Percentiles rank a stretch among this genome's conserved stretches.
These are phyloP conservation scores for Selenia dentaria DNA, from an alignment of 2,888 invertebrate genomes.

Conservation along the genomic window DNA sequence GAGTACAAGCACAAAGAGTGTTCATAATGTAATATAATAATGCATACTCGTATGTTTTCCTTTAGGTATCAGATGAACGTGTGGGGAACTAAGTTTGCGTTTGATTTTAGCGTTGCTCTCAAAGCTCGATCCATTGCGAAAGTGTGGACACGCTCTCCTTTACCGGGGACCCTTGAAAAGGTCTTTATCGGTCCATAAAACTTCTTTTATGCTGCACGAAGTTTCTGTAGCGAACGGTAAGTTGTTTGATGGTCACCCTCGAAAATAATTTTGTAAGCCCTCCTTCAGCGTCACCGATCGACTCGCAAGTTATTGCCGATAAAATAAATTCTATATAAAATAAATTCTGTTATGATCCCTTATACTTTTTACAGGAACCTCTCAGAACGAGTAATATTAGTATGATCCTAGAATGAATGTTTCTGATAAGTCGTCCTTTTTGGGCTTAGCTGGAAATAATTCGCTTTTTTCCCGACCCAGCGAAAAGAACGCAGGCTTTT, in stretches of 20 bases:
- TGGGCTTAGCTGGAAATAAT: constrained; percentile 46
- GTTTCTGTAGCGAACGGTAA: constrained; percentile 70
- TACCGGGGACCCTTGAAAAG: constrained; percentile 69
- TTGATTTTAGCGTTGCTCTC: constrained; percentile 30
- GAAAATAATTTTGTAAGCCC: constrained; percentile 76
- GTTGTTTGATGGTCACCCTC: constrained; percentile 76
- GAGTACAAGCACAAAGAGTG: no score
- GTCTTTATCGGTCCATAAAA: constrained; percentile 80
- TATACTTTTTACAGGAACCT: constrained; percentile 68
- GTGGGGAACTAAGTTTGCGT: constrained; percentile 16
- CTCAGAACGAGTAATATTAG: constrained; percentile 65
- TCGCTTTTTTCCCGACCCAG: constrained; percentile 22
- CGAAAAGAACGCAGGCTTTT: constrained; percentile 20
- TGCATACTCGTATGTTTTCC: neutral
- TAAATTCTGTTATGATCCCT: constrained; percentile 77
- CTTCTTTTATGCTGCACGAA: constrained; percentile 74
- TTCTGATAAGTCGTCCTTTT: constrained; percentile 68
- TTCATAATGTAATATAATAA: no score
- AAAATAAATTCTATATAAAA: constrained; percentile 74
- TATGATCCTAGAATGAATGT: constrained; percentile 74
- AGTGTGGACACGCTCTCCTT: constrained; percentile 44
- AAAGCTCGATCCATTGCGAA: constrained; percentile 24
- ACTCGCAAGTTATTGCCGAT: constrained; percentile 64
- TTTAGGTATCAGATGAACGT: constrained; percentile 1
- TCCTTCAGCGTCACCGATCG: constrained; percentile 62